phyloP scores from a whole-genome alignment of 2,113 vertebrate species.

The Callorhinus ursinus region DNA sequence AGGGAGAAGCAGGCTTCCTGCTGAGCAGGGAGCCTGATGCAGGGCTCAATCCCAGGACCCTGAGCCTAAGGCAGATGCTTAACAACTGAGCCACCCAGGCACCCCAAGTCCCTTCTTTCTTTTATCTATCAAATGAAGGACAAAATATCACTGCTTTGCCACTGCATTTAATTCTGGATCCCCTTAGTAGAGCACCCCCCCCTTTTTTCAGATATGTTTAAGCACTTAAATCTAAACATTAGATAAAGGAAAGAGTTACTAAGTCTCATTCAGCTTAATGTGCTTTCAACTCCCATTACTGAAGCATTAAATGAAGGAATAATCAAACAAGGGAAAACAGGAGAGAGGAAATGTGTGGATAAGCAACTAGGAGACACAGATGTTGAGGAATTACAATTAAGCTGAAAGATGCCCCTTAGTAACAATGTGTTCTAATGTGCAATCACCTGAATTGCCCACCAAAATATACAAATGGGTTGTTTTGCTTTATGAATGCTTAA shows the following conservation, averaged over 20 bases:
- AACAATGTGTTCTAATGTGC: constrained; percentile 54
- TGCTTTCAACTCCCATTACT: neutral
- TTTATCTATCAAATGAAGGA: constrained; percentile 33
- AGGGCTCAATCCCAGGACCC: too few species aligned
- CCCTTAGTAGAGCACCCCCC: rapidly evolving
- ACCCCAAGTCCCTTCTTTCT: too few species aligned
- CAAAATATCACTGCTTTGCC: neutral
- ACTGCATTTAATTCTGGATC: neutral
- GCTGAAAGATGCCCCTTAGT: constrained; percentile 63
- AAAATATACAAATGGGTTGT: constrained; percentile 54
- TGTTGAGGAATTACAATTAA: constrained; percentile 67
- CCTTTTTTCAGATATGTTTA: neutral
- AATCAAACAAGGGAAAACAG: constrained; percentile 9
- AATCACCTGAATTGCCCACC: constrained; percentile 74
- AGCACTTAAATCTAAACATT: constrained; percentile 36
- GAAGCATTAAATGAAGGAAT: constrained; percentile 64
- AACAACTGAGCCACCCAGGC: too few species aligned
- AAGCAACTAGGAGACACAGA: constrained; percentile 52
- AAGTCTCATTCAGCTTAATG: neutral
- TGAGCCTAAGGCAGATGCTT: too few species aligned
- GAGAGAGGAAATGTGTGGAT: constrained; percentile 17
- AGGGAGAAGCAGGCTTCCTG: too few species aligned
- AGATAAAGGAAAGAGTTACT: constrained; percentile 41
- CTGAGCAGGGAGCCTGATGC: too few species aligned
- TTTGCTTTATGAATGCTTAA: constrained; percentile 29